Base-by-base conservation (phyloP, 2,888 invertebrate genomes). In the Beris morrisii region DNA sequence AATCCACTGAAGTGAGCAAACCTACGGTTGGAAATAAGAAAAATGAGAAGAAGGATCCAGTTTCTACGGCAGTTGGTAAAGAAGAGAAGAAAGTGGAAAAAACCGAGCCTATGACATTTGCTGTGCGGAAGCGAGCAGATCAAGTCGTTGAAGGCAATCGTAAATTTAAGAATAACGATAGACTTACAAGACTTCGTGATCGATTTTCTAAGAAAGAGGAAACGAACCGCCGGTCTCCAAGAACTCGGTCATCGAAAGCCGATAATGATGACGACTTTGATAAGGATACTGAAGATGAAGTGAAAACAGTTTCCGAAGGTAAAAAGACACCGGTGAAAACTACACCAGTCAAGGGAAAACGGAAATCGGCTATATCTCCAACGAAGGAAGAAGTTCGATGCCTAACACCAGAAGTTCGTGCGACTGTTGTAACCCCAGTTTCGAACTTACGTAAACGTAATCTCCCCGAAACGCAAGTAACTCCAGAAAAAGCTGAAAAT, bases 121-220 rank as follows among this genome's bases (percentile, higher is more conserved):
- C 85, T n/a, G 85, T 85, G 2, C 77, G 85, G 38, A 85, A 85
- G 74, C 76, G 84, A 48, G 84, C 85, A 4, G 85, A 84, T 67
- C 74, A 78, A 55, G 70, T 75, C 50, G 71, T 79, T 2, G 79
- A 78, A 43, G 77, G 79, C 3, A 80, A 78, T 70, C 73, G 79
- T 30, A 75, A 76, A 7, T 74, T 73, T 5, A 73, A 86, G 84
- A 74, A 85, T 84, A 12, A 74, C 86, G 66, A 83, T 84, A 71
- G 86, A 86, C 73, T 85, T 86, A 73, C 85, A 85, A 72, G 85
- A 85, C 69, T 68, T 44, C 43, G 66, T 4, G 77, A 79, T 5
- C 81, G 80, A 70, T 75, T 76, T 9, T 78, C 79, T 71, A 78
- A 79, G 5, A 73, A 78, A 74, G 70, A 74, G 75, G 69, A 80